These are phyloP conservation scores for Melopsittacus undulatus DNA, from an alignment of 2,797 vertebrate species.

Conservation along the genomic window DNA sequence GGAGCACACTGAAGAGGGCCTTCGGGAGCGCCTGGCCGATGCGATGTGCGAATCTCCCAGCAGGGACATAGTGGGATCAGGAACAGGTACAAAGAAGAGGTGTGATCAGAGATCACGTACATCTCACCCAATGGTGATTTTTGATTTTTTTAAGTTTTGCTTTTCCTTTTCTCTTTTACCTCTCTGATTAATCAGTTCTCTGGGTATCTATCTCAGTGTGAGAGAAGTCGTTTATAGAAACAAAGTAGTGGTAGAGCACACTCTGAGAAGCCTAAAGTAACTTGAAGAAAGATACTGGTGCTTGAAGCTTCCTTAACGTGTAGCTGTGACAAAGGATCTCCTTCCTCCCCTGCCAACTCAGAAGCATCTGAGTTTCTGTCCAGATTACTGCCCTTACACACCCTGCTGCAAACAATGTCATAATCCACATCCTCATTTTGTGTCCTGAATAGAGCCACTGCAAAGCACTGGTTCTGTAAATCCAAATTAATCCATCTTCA, in stretches of 20 bases:
- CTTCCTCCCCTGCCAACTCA: neutral
- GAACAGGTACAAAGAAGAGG: slow-evolving; percentile 89
- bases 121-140: slow-evolving; percentile 75
- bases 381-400: neutral
- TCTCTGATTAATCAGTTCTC: neutral
- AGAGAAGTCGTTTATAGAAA: neutral
- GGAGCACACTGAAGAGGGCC: slow-evolving; percentile 91
- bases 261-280: neutral
- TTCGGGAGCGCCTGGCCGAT: slow-evolving; percentile 93
- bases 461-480: slow-evolving; percentile 66
- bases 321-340: neutral
- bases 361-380: neutral
- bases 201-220: neutral
- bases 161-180: neutral
- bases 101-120: slow-evolving; percentile 75
- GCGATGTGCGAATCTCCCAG: slow-evolving; percentile 97
- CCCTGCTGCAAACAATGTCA: slow-evolving; percentile 17
- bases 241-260: neutral
- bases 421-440: slow-evolving; percentile 16
- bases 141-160: neutral
- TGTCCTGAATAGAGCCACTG: slow-evolving; percentile 40
- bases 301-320: neutral
- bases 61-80: slow-evolving; percentile 90
- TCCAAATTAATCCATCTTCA: slow-evolving; percentile 78
- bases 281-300: neutral